Evolutionary conservation across 35 echinoderm and acorn worm species (phyloP), one percentile per base, ranked within the genome.

Genomic region (Ophioderma brevispina): DNA sequence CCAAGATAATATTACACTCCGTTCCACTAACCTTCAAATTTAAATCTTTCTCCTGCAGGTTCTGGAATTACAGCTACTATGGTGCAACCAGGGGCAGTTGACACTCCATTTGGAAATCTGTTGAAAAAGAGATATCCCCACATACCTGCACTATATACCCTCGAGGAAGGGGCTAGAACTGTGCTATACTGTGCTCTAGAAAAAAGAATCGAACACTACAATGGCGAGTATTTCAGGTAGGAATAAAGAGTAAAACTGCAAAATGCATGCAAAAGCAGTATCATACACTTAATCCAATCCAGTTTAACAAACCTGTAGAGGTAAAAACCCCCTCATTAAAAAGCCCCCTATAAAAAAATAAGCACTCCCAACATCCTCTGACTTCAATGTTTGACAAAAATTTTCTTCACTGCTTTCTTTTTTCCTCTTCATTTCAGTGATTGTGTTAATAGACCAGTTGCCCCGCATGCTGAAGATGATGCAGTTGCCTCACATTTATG

Each of bases 381-480:
- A 70, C 28, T 15, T 70, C 28, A 70, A 70, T 70, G 46, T 8
- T 52, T 52, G 46, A 52, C 8, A 52, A 11, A 70, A 25, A 46
- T 76, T 86, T 49, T 55, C 32, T 52, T 50, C 82, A 86, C 36
- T 86, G 52, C 52, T 31, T 75, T 50, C 33, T 76, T 31, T 86
- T 37, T 86, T 64, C 13, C 35, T 86, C 36, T 86, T 35, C 59
- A 13, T 80, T 10, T n/a, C 38, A 38, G 78, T 80, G 34, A 80
- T 10, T 38, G 34, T 19, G 15, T 1, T 23, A 11, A 34, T 1
- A 80, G 34, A 80, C 11, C 31, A 21, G 34, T 80, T 5, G 38
- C 78, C 3, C 34, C 38, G 4, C 78, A 40, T 36, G 35, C 78
- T 38, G 11, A 10, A 42, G 35, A 14, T 81, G 43, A 42, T 19